These are phyloP conservation scores for Rhamnusium bicolor DNA, from an alignment of 2,888 invertebrate genomes.

Conservation along the genomic window DNA sequence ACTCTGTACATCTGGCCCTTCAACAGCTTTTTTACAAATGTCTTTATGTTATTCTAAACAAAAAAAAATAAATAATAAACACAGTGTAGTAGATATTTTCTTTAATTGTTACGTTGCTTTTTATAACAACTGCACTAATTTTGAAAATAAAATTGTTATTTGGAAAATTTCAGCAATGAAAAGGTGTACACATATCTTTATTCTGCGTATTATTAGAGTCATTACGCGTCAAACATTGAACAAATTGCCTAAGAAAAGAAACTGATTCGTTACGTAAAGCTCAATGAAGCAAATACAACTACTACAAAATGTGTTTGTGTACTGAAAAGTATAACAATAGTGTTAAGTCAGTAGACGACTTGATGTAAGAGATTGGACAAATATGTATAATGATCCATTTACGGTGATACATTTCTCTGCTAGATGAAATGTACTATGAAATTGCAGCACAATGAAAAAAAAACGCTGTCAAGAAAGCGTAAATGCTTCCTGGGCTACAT, in stretches of 20 bases:
- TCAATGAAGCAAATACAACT: conserved; percentile 5
- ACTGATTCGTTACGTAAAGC: background rate
- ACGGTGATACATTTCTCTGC: too few relatives aligned
- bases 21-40: too few relatives aligned
- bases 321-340: background rate
- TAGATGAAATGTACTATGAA: background rate
- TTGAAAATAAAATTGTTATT: too few relatives aligned
- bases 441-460: background rate
- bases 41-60: too few relatives aligned
- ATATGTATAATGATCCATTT: background rate
- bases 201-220: background rate
- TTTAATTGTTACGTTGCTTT: too few relatives aligned
- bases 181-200: too few relatives aligned
- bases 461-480: background rate
- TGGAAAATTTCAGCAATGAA: too few relatives aligned
- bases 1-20: too few relatives aligned
- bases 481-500: background rate
- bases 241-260: conserved; percentile 9
- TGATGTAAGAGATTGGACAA: background rate
- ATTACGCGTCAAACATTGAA: conserved; percentile 5
- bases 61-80: too few relatives aligned
- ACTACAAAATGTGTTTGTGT: background rate
- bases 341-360: background rate
- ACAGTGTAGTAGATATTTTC: too few relatives aligned
- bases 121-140: too few relatives aligned